These are phyloP conservation scores for Agrochola circellaris DNA, from an alignment of 2,888 invertebrate genomes.

Conservation along the genomic window DNA sequence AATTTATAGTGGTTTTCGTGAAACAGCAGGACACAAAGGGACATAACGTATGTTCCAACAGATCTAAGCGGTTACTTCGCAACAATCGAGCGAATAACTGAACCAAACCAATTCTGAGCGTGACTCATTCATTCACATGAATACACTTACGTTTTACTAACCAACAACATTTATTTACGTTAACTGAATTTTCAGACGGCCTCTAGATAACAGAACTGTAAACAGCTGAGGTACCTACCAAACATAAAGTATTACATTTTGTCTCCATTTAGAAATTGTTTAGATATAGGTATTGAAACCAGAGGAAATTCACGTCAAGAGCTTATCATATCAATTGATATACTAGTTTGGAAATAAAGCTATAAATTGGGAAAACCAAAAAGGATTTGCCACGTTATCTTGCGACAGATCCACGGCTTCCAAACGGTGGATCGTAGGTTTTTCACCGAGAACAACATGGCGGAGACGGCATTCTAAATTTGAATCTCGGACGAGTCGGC, in stretches of 20 bases:
- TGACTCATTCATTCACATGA: constrained; percentile 89
- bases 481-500: constrained; percentile 91
- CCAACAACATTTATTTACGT: constrained; percentile 80
- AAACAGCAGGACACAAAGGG: constrained; percentile 33
- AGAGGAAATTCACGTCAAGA: background rate
- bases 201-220: constrained; percentile 49
- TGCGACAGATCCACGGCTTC: constrained; percentile 82
- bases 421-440: constrained; percentile 87
- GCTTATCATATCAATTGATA: constrained; percentile 5
- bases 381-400: constrained; percentile 63
- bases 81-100: constrained; percentile 81
- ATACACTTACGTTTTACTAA: constrained; percentile 81
- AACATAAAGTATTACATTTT: background rate
- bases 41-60: constrained; percentile 16
- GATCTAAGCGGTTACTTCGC: constrained; percentile 54
- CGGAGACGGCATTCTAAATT: constrained; percentile 90
- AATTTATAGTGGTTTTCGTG: constrained; percentile 13
- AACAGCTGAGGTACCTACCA: constrained; percentile 24
- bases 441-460: constrained; percentile 90
- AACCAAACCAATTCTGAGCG: constrained; percentile 83
- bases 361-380: constrained; percentile 8
- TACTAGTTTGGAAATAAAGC: background rate
- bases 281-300: background rate
- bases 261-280: constrained; percentile 3
- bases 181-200: constrained; percentile 70